phyloP scores from a whole-genome alignment of 1,140 invertebrate species.

The Hyles euphorbiae region DNA sequence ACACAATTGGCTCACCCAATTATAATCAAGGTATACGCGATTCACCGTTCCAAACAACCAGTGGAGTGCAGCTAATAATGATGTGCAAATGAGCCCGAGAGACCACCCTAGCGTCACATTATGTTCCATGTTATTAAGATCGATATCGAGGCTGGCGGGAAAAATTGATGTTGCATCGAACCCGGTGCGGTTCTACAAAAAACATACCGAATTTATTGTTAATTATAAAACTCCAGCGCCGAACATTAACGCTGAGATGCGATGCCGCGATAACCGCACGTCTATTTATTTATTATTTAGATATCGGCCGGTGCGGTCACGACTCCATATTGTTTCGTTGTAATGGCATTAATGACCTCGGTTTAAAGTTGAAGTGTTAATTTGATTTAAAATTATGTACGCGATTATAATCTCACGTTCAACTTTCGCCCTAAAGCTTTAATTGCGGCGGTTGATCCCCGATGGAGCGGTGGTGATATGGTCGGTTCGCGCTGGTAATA shows the following conservation, averaged over 20 bases:
- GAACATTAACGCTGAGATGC: conserved; percentile 69
- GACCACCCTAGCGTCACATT: conserved; percentile 36
- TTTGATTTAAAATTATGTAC: conserved; percentile 73
- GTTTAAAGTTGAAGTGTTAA: conserved; percentile 75
- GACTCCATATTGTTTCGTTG: conserved; percentile 71
- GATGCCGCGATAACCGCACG: conserved; percentile 54
- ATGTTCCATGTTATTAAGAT: conserved; percentile 50
- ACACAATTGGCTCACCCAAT: too few relatives aligned
- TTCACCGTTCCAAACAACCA: too few relatives aligned
- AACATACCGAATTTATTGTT: conserved; percentile 72
- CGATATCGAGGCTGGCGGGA: conserved; percentile 40
- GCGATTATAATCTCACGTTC: conserved; percentile 67
- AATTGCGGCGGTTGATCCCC: conserved; percentile 54
- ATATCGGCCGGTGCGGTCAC: conserved; percentile 70
- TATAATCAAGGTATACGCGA: too few relatives aligned
- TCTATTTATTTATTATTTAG: conserved; percentile 76
- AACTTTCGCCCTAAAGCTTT: conserved; percentile 67
- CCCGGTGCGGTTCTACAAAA: conserved; percentile 51
- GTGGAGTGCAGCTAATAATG: conserved; percentile 11
- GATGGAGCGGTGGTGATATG: conserved; percentile 51
- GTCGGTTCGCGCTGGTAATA: conserved; percentile 30
- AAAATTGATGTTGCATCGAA: conserved; percentile 55
- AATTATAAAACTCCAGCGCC: conserved; percentile 71
- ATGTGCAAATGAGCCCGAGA: conserved; percentile 33
- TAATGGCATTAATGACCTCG: conserved; percentile 73